phyloP scores from a whole-genome alignment of 2,113 vertebrate genomes.

The Kryptolebias marmoratus region DNA sequence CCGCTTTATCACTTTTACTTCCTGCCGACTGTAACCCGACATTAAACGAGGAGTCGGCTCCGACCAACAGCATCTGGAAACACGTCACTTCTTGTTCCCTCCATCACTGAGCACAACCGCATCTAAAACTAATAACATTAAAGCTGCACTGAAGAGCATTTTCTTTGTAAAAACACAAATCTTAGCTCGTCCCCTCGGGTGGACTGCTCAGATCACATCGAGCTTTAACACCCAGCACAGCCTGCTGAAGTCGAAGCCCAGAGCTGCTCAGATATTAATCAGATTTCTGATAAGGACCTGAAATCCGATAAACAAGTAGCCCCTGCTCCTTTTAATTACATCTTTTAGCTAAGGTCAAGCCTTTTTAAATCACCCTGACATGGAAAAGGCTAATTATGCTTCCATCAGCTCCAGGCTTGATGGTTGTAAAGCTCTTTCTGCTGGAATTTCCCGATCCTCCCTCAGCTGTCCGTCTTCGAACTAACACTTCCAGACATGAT shows the following conservation, averaged over 20 bases:
- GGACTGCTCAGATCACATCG: neutral
- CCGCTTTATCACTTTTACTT: neutral
- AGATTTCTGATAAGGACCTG: neutral
- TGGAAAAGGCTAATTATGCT: too few species aligned
- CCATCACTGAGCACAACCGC: neutral
- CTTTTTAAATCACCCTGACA: too few species aligned
- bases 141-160: neutral
- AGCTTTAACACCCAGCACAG: neutral
- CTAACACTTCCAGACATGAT: too few species aligned
- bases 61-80: neutral
- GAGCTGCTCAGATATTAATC: neutral
- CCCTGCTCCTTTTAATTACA: too few species aligned
- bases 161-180: neutral
- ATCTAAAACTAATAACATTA: neutral
- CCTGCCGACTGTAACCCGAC: neutral
- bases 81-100: neutral
- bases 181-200: neutral
- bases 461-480: too few species aligned
- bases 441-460: too few species aligned
- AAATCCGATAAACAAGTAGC: too few species aligned
- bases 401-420: too few species aligned
- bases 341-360: too few species aligned
- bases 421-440: too few species aligned
- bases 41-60: neutral
- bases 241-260: neutral